phyloP scores from a whole-genome alignment of 2,888 invertebrate species.

The Xestobium rufovillosum region DNA sequence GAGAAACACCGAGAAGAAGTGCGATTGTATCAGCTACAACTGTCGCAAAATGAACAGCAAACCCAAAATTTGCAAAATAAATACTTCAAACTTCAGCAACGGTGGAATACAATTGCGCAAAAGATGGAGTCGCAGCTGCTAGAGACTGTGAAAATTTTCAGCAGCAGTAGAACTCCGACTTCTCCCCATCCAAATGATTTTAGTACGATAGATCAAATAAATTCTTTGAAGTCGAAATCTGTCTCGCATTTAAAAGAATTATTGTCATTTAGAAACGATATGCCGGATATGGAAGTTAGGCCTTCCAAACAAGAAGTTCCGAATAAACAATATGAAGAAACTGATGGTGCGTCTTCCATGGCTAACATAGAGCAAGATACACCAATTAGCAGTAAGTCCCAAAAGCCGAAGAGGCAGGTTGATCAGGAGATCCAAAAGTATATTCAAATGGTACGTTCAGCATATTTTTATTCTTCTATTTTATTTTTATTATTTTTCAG shows the following conservation, averaged over 20 bases:
- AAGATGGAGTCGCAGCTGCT: slow-evolving; percentile 79
- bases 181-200: slow-evolving; percentile 14
- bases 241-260: slow-evolving; percentile 34
- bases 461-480: neutral
- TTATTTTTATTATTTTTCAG: slow-evolving; percentile 24
- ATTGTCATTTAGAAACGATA: slow-evolving; percentile 17
- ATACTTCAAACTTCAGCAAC: slow-evolving; percentile 43
- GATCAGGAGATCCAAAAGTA: slow-evolving; percentile 45
- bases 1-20: slow-evolving; percentile 74
- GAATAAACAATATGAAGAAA: slow-evolving; percentile 19
- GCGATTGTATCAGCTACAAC: slow-evolving; percentile 60
- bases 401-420: slow-evolving; percentile 17
- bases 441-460: slow-evolving; percentile 43
- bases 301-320: neutral
- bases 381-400: slow-evolving; percentile 14
- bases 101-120: slow-evolving; percentile 61
- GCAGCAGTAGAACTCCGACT: slow-evolving; percentile 35
- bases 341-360: slow-evolving; percentile 15
- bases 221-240: slow-evolving; percentile 33
- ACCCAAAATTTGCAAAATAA: slow-evolving; percentile 58
- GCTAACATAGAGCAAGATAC: slow-evolving; percentile 4
- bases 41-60: slow-evolving; percentile 62
- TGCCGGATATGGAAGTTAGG: neutral
- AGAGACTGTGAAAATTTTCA: slow-evolving; percentile 64
- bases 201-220: slow-evolving; percentile 31